These are phyloP conservation scores for Artibeus jamaicensis DNA, from an alignment of 2,797 vertebrate species.

Conservation along the genomic window DNA sequence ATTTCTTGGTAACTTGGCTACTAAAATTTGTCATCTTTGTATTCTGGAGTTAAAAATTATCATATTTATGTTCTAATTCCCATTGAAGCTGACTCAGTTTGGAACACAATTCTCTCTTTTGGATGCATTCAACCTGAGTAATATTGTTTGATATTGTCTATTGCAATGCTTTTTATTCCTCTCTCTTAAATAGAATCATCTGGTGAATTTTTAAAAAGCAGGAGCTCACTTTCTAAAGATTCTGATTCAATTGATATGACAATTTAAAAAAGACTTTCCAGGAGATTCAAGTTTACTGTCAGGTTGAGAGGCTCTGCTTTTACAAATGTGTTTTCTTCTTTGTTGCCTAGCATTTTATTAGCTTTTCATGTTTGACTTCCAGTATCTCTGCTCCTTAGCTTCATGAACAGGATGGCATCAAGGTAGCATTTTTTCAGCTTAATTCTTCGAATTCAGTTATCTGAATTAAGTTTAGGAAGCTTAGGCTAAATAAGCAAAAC, in stretches of 20 bases:
- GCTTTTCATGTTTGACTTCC: background rate
- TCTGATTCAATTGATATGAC: constrained; percentile 3
- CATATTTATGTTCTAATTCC: background rate
- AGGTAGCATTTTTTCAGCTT: background rate
- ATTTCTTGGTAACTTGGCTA: background rate
- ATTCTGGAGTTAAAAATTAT: background rate
- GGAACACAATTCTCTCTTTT: background rate
- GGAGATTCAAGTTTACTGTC: background rate
- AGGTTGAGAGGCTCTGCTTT: background rate
- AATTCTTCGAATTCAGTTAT: constrained; percentile 2
- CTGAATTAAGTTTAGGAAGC: constrained; percentile 16
- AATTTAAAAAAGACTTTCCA: background rate
- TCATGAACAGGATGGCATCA: background rate
- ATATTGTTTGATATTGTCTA: constrained; percentile 17
- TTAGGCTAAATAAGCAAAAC: constrained; percentile 6
- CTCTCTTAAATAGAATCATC: constrained; percentile 17
- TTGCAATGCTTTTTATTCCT: background rate
- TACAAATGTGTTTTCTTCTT: background rate
- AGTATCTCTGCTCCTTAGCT: background rate
- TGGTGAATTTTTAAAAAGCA: background rate
- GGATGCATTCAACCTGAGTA: background rate
- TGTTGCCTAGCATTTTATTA: background rate
- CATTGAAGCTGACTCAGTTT: background rate
- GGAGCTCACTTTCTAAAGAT: constrained; percentile 11
- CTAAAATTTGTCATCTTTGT: background rate